Evolutionary conservation across 2,797 vertebrate genomes (phyloP), one percentile per base, ranked within the genome.

Genomic region (Amphiprion clarkii): DNA sequence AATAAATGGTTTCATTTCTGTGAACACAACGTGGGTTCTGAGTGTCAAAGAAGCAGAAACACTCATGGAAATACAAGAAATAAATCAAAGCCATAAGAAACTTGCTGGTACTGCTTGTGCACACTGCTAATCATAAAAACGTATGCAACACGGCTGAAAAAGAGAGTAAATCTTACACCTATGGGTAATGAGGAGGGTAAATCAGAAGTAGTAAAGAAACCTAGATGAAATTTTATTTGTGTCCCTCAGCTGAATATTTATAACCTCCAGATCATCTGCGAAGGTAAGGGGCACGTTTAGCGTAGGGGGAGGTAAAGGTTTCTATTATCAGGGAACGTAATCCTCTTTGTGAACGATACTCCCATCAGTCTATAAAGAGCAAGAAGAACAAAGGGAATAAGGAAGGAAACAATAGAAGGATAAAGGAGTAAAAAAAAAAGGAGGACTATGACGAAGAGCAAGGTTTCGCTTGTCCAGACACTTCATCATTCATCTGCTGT

Each of bases 241-340:
- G 68, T 59, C 58, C 60, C 60, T 53, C 23, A 31, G 33, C 29
- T 80, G 79, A 85, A 89, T 87, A 76, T 87, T 84, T 54, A 82
- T 85, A 81, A 72, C 57, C 21, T 17, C 33, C 36, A 52, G 57
- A 76, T 85, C 40, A 65, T 66, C 17, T 51, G 42, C 48, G 59
- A 33, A 25, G 19, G 52, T 46, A 51, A 12, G 27, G 56, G 48
- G 23, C 33, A 12, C 0, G 10, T 29, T 44, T 11, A 46, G 23
- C 6, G 44, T n/a, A 5, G 77, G 64, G 55, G 74, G 72, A 16
- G 31, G 17, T 60, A 55, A 71, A 79, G 66, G 75, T 78, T 80
- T 67, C 63, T 27, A 72, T 84, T 56, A 73, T 70, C 72, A 33
- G 65, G 44, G 42, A 75, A 44, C 40, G 7, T 62, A 65, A 82